A percentile compares a stretch with the other conserved stretches of the same genome.
Evolutionary conservation across 2,797 vertebrate species (phyloP).

Genomic region (Enteromius mattozi): DNA sequence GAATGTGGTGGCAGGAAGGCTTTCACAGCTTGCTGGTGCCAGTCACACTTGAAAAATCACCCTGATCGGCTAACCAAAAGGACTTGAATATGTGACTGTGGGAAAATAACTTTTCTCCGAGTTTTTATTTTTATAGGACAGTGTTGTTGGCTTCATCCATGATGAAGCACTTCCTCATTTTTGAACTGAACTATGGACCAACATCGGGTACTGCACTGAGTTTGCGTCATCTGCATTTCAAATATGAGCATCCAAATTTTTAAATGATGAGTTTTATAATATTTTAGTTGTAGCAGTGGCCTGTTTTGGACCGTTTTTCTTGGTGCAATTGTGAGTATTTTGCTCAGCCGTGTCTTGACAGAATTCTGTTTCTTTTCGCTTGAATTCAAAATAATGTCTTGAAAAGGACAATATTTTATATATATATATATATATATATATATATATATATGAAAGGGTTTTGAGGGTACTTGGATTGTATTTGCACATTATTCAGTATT

Average conservation of each 20-base stretch:
- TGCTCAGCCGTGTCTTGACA: slow-evolving; percentile 40
- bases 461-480: slow-evolving; percentile 58
- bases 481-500: slow-evolving; percentile 66
- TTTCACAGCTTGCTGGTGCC: slow-evolving; percentile 11
- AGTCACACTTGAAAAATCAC: slow-evolving; percentile 22
- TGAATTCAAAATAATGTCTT: slow-evolving; percentile 44
- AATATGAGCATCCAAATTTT: slow-evolving; percentile 33
- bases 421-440: slow-evolving; percentile 11
- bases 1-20: slow-evolving; percentile 6
- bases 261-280: slow-evolving; percentile 16
- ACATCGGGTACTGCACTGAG: slow-evolving; percentile 52
- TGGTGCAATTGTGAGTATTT: slow-evolving; percentile 41
- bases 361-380: slow-evolving; percentile 30
- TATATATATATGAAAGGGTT: slow-evolving; percentile 14
- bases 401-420: background rate
- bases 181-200: slow-evolving; percentile 39
- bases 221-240: slow-evolving; percentile 32
- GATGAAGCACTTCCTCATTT: slow-evolving; percentile 33
- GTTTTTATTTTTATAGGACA: slow-evolving; percentile 52
- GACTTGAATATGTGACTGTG: background rate
- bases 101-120: background rate
- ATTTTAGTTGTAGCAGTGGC: slow-evolving; percentile 39
- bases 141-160: slow-evolving; percentile 37
- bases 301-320: slow-evolving; percentile 27
- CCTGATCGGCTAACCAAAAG: slow-evolving; percentile 10